Evolutionary conservation across 2,888 invertebrate species (phyloP).

Genomic region (Dynastes maya): DNA sequence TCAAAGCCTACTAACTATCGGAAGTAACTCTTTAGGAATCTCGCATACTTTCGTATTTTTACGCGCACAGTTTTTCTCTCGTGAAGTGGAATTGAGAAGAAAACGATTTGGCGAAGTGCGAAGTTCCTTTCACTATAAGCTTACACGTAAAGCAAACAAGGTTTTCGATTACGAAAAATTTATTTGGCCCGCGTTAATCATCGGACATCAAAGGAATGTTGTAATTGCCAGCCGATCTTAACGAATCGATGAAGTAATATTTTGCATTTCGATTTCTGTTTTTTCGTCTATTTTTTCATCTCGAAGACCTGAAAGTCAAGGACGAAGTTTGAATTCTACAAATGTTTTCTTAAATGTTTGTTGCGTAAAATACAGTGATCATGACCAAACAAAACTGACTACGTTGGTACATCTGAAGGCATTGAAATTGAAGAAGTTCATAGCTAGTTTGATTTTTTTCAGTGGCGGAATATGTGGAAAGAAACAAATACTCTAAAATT

Average conservation of each 20-base stretch:
- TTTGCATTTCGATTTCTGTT: not conserved
- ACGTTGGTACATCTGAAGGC: no score
- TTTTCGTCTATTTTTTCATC: no score
- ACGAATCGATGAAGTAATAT: conserved; percentile 2
- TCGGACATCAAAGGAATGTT: conserved; percentile 8
- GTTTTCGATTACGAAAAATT: not conserved
- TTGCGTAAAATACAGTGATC: no score
- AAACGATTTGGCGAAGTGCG: not conserved
- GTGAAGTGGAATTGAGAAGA: not conserved
- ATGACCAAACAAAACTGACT: no score
- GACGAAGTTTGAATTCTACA: no score
- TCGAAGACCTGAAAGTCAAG: no score
- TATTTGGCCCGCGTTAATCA: not conserved
- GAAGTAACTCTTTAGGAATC: conserved; percentile 4
- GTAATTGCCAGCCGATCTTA: not conserved
- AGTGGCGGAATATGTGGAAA: no score
- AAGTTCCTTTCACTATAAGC: not conserved
- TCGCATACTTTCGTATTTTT: not conserved
- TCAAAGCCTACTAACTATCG: conserved; percentile 2
- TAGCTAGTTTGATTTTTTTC: no score
- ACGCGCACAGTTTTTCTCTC: not conserved
- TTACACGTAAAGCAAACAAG: not conserved
- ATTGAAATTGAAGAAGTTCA: no score
- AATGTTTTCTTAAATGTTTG: no score
- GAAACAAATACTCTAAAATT: no score